phyloP scores from a whole-genome alignment of 2,888 invertebrate genomes.

The Xanthorhoe designata region DNA sequence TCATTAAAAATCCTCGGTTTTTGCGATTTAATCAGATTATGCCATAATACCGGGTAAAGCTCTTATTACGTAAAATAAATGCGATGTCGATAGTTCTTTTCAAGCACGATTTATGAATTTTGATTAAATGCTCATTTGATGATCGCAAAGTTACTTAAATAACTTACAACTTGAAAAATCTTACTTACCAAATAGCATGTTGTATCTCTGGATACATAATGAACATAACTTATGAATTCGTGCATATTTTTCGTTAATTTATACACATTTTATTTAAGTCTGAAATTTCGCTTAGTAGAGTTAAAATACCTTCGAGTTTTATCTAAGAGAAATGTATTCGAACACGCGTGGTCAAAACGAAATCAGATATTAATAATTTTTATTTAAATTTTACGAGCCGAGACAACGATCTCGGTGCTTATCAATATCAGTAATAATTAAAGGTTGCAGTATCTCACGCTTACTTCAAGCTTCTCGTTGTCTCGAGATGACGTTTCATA shows the following conservation, averaged over 20 bases:
- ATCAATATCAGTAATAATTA: slow-evolving; percentile 25
- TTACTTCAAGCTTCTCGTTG: slow-evolving; percentile 20
- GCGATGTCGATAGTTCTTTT: slow-evolving; percentile 21
- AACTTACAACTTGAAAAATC: neutral
- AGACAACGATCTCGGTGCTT: slow-evolving; percentile 12
- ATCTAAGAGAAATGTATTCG: neutral
- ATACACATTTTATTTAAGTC: neutral
- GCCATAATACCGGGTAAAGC: slow-evolving; percentile 32
- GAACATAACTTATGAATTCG: too few relatives aligned
- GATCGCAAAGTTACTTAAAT: neutral
- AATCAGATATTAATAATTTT: neutral
- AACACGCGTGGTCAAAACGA: neutral
- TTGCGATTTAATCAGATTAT: slow-evolving; percentile 46
- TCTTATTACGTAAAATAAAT: slow-evolving; percentile 37
- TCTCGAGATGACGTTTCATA: slow-evolving; percentile 30
- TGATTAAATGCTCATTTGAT: neutral
- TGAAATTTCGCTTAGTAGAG: neutral
- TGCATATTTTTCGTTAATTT: too few relatives aligned
- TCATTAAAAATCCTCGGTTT: slow-evolving; percentile 58
- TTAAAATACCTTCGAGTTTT: neutral
- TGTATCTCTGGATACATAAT: neutral
- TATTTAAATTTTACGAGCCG: neutral
- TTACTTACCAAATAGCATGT: neutral
- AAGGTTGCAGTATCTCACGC: slow-evolving; percentile 17
- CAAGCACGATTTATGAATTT: slow-evolving; percentile 7